Evolutionary conservation across 2,888 invertebrate species (phyloP), one percentile per base, ranked within the genome.

Genomic region (Parnassius glacialis): DNA sequence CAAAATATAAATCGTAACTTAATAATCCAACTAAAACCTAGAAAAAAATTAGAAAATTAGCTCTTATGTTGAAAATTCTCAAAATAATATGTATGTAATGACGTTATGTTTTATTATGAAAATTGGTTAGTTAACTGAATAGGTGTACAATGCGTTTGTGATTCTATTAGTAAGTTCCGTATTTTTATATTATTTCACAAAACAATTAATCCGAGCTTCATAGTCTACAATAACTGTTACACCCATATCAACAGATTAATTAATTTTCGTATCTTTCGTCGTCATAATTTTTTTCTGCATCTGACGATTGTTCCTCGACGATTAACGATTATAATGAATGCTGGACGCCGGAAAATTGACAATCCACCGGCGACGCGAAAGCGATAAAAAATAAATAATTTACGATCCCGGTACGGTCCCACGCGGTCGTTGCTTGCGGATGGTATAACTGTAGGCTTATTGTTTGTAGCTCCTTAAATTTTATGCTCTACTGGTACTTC

Each of bases 351-450:
- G 43, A 52, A 56, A 61, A 61, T 61, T 57, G 52, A 57, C 61
- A 51, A 57, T 57, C 43, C 20, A 57, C 47, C 62, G 62, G 34
- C 34, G 53, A 44, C 43, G 53, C 62, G 58, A 62, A 62, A 50
- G 57, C 25, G 25, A 53, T 53, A 57, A 57, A 62, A 62, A 57
- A 62, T 62, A 41, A 53, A 34, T 58, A 62, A 58, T 62, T 48
- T 54, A 48, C 43, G 44, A 44, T 54, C 11, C 50, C 58, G 62
- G 44, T 58, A 48, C 34, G n/a, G 10, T 62, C 62, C 50, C 62
- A 58, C 62, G 62, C 62, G 62, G 62, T 62, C 62, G 54, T 62
- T 62, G 57, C 52, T 55, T 56, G 51, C 34, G 10, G 12, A n/a
- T 52, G 7, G 56, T 41, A 16, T 10, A 5, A 13, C 3, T 41